phyloP scores from a whole-genome alignment of 2,113 vertebrate genomes.

The Tragulus kanchil region DNA sequence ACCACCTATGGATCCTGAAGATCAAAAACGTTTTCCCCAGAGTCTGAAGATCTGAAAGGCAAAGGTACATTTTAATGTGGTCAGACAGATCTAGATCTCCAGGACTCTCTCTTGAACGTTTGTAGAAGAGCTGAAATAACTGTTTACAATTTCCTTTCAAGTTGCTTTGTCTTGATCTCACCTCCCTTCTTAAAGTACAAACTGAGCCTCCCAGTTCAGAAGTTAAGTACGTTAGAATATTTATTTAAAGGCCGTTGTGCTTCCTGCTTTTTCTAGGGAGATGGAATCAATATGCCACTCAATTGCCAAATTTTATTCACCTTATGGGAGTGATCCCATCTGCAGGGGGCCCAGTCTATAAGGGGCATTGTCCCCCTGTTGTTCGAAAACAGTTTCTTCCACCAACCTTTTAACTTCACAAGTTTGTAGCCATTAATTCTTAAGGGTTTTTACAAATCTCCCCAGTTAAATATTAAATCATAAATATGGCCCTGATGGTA shows the following conservation, averaged over 20 bases:
- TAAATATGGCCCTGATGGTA: constrained; percentile 65
- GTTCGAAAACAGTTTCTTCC: constrained; percentile 66
- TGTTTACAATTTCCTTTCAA: neutral
- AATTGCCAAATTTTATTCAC: constrained; percentile 48
- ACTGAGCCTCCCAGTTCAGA: constrained; percentile 58
- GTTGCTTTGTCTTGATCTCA: neutral
- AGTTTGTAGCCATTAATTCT: constrained; percentile 81
- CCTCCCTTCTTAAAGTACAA: neutral
- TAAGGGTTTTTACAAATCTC: constrained; percentile 85
- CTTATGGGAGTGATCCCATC: neutral
- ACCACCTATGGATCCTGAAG: neutral
- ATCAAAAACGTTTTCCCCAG: neutral
- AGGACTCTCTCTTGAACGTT: neutral
- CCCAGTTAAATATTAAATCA: constrained; percentile 84
- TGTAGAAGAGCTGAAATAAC: neutral
- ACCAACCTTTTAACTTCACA: constrained; percentile 61
- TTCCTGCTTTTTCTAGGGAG: constrained; percentile 73
- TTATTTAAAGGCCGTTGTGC: constrained; percentile 41
- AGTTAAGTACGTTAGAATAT: constrained; percentile 55
- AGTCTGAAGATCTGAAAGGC: neutral
- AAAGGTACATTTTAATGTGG: neutral
- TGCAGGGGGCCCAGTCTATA: neutral
- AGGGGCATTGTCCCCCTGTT: constrained; percentile 2
- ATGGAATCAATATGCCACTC: constrained; percentile 33
- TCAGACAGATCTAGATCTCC: too few species aligned